Evolutionary conservation across 2,888 invertebrate genomes (phyloP).

Genomic region (Drosophila neotestacea): DNA sequence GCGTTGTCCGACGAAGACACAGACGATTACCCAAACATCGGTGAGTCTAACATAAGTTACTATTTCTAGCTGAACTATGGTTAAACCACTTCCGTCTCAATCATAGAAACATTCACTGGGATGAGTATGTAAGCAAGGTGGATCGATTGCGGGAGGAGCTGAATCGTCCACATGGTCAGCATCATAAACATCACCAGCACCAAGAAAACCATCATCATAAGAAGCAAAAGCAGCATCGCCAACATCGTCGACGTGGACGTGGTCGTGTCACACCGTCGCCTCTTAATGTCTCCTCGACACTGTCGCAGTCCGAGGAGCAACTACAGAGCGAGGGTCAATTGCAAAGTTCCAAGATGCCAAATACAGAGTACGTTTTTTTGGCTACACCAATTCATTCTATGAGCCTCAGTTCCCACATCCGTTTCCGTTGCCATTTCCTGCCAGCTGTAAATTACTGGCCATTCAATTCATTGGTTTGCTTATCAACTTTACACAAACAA

Average conservation of each 20-base stretch:
- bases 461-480: slow-evolving; percentile 64
- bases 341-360: slow-evolving; percentile 46
- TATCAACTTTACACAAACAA: slow-evolving; percentile 67
- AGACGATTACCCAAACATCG: slow-evolving; percentile 83
- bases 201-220: slow-evolving; percentile 47
- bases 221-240: slow-evolving; percentile 50
- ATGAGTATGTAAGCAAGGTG: slow-evolving; percentile 79
- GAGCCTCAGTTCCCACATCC: slow-evolving; percentile 57
- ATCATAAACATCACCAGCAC: slow-evolving; percentile 31
- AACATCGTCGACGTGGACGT: slow-evolving; percentile 48
- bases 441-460: slow-evolving; percentile 69
- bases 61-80: neutral
- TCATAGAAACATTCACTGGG: slow-evolving; percentile 60
- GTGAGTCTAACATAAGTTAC: slow-evolving; percentile 54
- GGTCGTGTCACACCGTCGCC: slow-evolving; percentile 49
- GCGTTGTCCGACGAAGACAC: slow-evolving; percentile 82
- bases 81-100: neutral
- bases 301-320: slow-evolving; percentile 56
- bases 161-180: slow-evolving; percentile 73
- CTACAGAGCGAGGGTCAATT: slow-evolving; percentile 2
- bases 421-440: slow-evolving; percentile 76
- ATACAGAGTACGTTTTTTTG: slow-evolving; percentile 76
- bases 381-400: slow-evolving; percentile 19
- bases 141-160: slow-evolving; percentile 83
- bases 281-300: slow-evolving; percentile 81